Conservation (phyloP, 1,140 invertebrate species). For the Tetraneura akinire region DNA sequence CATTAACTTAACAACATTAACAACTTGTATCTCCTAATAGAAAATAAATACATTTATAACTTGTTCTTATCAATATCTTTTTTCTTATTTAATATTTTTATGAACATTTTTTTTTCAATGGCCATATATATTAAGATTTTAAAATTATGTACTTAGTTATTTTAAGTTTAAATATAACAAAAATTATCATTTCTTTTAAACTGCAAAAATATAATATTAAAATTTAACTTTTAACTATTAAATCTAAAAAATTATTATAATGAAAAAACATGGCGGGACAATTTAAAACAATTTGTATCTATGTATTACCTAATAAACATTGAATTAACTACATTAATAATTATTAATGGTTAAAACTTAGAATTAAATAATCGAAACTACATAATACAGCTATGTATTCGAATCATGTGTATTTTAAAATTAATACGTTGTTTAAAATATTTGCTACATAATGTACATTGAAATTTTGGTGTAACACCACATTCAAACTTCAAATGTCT, state of each 20-base stretch:
- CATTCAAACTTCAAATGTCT: conserved; percentile 55
- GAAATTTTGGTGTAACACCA: conserved; percentile 54
- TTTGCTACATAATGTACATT: conserved; percentile 56
- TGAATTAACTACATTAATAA: neutral
- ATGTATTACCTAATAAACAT: neutral
- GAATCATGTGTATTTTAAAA: conserved; percentile 59
- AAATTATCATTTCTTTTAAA: neutral
- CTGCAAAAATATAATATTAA: no score
- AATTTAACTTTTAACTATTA: no score
- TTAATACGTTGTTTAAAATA: conserved; percentile 74
- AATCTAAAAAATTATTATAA: no score
- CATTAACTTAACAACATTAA: no score
- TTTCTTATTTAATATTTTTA: no score
- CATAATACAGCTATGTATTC: conserved; percentile 42
- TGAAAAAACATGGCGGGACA: no score
- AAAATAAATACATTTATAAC: no score
- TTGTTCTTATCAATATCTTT: no score
- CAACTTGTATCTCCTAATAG: no score
- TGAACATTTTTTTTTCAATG: no score
- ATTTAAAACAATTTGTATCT: no score
- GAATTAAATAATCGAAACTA: neutral
- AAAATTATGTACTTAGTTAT: neutral
- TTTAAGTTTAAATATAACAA: neutral
- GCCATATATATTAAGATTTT: neutral
- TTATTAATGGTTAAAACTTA: neutral